Percentiles rank a stretch among this genome's conserved stretches.
Conservation (phyloP, 2,888 invertebrate species). For the Aleiodes alternator region DNA sequence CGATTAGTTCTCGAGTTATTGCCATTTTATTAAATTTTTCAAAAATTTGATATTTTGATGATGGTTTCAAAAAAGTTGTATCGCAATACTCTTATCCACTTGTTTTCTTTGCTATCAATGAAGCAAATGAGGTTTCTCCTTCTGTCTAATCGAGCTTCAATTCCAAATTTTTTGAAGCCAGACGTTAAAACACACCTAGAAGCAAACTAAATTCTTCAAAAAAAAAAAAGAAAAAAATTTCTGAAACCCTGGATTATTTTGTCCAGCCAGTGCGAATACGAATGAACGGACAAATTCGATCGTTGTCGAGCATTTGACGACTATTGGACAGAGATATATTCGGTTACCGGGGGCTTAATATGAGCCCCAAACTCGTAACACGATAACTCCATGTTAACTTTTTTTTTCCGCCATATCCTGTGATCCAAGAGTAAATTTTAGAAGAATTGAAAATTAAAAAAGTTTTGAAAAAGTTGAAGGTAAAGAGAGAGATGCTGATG, state of each 20-base stretch:
- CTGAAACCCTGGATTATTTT: conserved; percentile 39
- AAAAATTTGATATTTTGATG: too few species aligned
- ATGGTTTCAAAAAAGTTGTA: too few species aligned
- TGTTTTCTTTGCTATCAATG: too few species aligned
- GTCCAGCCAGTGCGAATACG: conserved; percentile 53
- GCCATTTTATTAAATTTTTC: too few species aligned
- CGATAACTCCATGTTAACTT: conserved; percentile 65
- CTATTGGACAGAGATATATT: conserved; percentile 70
- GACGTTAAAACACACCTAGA: conserved; percentile 31
- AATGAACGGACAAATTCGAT: conserved; percentile 69
- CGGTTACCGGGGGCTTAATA: conserved; percentile 68
- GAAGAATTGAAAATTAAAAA: conserved; percentile 30
- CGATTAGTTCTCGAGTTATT: too few species aligned
- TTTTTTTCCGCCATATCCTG: conserved; percentile 49
- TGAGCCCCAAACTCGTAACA: conserved; percentile 68
- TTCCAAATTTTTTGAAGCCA: too few species aligned
- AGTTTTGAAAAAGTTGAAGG: not conserved
- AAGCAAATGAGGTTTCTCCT: too few species aligned
- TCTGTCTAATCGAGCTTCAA: too few species aligned
- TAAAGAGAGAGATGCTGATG: not conserved
- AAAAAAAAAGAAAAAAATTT: conserved; percentile 47
- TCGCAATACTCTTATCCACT: too few species aligned
- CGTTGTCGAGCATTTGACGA: conserved; percentile 70
- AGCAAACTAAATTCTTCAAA: too few species aligned
- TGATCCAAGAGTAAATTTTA: conserved; percentile 19